Evolutionary conservation across 2,797 vertebrate genomes (phyloP).

Genomic region (Ataeniobius toweri): DNA sequence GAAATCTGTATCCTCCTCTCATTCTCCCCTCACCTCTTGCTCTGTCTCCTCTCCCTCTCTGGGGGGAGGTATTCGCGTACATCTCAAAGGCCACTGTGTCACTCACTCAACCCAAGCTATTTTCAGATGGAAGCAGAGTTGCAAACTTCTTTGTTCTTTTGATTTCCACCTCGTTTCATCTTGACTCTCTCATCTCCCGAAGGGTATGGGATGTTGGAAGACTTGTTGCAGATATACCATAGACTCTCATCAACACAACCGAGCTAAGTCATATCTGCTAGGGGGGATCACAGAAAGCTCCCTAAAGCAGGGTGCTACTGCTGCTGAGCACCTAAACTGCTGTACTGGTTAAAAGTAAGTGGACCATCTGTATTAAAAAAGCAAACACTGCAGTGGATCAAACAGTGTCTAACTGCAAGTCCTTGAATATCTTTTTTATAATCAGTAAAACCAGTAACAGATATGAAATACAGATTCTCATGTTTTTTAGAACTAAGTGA

Average conservation of each 20-base stretch:
- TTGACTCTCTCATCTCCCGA: constrained; percentile 48
- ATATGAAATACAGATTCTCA: not conserved
- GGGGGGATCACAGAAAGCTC: constrained; percentile 58
- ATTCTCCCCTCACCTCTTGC: constrained; percentile 44
- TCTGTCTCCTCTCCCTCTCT: constrained; percentile 49
- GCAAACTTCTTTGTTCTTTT: constrained; percentile 62
- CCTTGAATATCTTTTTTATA: not conserved
- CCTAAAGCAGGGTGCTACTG: constrained; percentile 47
- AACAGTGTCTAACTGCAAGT: constrained; percentile 4
- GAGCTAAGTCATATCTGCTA: constrained; percentile 55
- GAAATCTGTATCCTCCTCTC: constrained; percentile 45
- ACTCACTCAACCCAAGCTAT: constrained; percentile 62
- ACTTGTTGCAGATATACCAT: constrained; percentile 67
- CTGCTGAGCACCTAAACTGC: constrained; percentile 37
- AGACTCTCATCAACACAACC: constrained; percentile 59
- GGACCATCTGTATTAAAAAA: constrained; percentile 36
- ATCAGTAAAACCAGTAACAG: not conserved
- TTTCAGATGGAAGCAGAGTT: constrained; percentile 64
- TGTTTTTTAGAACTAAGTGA: not conserved
- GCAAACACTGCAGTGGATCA: constrained; percentile 15
- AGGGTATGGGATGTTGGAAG: constrained; percentile 50
- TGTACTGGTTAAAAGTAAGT: constrained; percentile 52
- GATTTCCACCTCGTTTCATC: constrained; percentile 68
- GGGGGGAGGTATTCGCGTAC: constrained; percentile 41
- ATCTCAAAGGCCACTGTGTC: constrained; percentile 67